phyloP scores from a whole-genome alignment of 2,888 invertebrate genomes.

The Drosophila mimetica region DNA sequence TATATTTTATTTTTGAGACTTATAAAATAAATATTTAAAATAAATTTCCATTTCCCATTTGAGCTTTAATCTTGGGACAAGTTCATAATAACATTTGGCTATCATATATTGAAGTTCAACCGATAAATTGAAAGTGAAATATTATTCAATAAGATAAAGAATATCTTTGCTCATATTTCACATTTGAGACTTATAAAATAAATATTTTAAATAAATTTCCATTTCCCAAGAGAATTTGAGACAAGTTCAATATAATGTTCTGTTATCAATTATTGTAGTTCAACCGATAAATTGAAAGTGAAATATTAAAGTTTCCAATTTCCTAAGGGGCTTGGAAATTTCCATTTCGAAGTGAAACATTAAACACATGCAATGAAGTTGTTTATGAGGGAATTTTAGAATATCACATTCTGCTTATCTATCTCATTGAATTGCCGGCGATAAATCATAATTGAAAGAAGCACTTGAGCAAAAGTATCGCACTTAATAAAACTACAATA shows the following conservation, averaged over 20 bases:
- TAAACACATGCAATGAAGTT: not conserved
- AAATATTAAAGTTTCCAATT: too few species aligned
- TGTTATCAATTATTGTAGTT: not conserved
- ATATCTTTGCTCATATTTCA: not conserved
- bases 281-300: too few species aligned
- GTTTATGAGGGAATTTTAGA: not conserved
- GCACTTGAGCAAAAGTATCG: not conserved
- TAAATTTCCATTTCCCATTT: not conserved
- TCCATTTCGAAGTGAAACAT: not conserved
- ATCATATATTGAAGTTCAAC: too few species aligned
- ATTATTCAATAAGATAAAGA: not conserved
- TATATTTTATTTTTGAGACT: not conserved
- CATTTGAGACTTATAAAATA: not conserved
- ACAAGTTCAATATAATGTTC: not conserved
- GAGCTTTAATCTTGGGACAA: too few species aligned
- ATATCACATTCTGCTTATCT: not conserved
- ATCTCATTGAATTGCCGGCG: not conserved
- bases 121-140: too few species aligned
- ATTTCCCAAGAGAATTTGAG: not conserved
- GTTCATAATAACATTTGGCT: not conserved
- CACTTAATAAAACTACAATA: not conserved
- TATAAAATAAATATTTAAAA: not conserved
- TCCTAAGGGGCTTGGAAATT: too few species aligned
- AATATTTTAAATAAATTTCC: not conserved
- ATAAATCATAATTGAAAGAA: slow-evolving; percentile 7